Conservation (phyloP, 2,888 invertebrate species). For the Latrodectus elegans region DNA sequence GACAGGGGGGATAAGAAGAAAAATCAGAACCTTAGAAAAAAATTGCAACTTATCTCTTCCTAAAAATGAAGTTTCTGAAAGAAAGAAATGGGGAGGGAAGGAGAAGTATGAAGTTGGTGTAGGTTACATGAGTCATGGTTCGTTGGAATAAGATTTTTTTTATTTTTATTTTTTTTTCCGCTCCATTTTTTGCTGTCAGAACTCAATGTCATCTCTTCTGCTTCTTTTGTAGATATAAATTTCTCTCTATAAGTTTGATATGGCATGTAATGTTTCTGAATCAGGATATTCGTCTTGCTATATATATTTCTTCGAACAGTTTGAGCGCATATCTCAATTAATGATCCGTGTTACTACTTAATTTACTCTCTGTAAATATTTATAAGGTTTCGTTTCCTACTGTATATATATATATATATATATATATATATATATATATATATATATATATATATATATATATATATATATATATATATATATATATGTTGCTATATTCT, state of each 20-base stretch:
- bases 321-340: too few relatives aligned
- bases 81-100: conserved; percentile 9
- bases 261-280: not conserved
- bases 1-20: conserved; percentile 31
- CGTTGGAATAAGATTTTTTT: conserved; percentile 33
- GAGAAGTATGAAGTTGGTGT: conserved; percentile 22
- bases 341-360: too few relatives aligned
- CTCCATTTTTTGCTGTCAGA: conserved; percentile 48
- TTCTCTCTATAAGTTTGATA: conserved; percentile 34
- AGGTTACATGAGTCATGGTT: conserved; percentile 55
- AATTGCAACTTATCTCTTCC: conserved; percentile 32
- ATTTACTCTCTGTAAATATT: not conserved
- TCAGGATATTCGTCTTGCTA: too few relatives aligned
- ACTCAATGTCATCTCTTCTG: conserved; percentile 30
- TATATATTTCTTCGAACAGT: too few relatives aligned
- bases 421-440: not conserved
- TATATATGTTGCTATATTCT: conserved; percentile 1
- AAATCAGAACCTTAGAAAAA: conserved; percentile 13
- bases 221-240: conserved; percentile 23
- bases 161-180: conserved; percentile 35
- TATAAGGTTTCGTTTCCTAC: not conserved
- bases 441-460: conserved; percentile 7
- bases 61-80: conserved; percentile 45
- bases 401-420: not conserved
- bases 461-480: conserved; percentile 14